Conservation (phyloP, 2,797 vertebrate species). For the Melanotaenia trifasciata region DNA sequence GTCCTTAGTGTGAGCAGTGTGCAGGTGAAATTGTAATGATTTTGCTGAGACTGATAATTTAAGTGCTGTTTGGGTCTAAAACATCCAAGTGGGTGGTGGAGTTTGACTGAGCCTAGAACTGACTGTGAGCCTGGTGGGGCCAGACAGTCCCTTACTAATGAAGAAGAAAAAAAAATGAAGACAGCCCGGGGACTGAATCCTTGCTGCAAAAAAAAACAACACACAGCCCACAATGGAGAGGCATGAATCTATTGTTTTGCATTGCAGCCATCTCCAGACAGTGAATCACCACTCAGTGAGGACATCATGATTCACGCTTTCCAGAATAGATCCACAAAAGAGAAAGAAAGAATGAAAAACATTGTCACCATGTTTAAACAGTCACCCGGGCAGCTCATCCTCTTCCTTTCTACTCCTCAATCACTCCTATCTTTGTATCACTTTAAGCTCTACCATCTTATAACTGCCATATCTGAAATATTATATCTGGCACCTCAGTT, state of each 20-base stretch:
- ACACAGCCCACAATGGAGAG: conserved; percentile 35
- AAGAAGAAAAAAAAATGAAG: conserved; percentile 31
- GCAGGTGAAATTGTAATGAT: conserved; percentile 22
- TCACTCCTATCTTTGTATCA: neutral
- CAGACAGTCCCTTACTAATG: conserved; percentile 33
- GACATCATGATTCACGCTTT: conserved; percentile 47
- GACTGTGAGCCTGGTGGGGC: conserved; percentile 34
- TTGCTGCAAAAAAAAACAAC: conserved; percentile 21
- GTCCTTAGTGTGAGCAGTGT: neutral
- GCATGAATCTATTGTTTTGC: conserved; percentile 30
- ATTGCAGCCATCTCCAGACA: conserved; percentile 42
- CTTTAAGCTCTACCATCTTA: neutral
- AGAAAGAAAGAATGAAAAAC: conserved; percentile 5
- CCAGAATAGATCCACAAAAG: conserved; percentile 8
- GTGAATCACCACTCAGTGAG: conserved; percentile 48
- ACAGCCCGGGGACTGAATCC: conserved; percentile 17
- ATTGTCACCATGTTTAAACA: conserved; percentile 38
- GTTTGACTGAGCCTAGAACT: conserved; percentile 38
- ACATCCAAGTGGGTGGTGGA: conserved; percentile 26
- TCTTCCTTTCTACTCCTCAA: conserved; percentile 2
- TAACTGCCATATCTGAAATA: neutral
- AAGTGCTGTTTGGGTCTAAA: conserved; percentile 24
- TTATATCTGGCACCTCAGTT: neutral
- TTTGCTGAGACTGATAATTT: conserved; percentile 8
- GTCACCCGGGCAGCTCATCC: conserved; percentile 15